Evolutionary conservation across 2,888 invertebrate genomes (phyloP).

Genomic region (Notocelia uddmanniana): DNA sequence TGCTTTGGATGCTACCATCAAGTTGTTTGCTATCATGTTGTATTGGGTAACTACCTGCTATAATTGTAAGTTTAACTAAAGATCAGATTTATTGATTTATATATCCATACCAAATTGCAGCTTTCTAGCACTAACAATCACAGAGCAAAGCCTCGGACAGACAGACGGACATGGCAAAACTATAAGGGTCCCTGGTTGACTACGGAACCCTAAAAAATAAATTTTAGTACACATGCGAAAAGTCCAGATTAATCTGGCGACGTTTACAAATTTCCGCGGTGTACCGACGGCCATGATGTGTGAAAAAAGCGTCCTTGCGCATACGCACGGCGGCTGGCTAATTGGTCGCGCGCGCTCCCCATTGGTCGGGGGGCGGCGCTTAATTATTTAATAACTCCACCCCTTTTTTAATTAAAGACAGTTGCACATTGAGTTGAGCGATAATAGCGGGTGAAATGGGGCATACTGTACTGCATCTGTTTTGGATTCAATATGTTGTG

Average conservation of each 20-base stretch:
- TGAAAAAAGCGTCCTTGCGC: constrained; percentile 68
- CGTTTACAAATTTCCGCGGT: constrained; percentile 27
- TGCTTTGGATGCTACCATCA: no score
- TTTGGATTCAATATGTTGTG: not conserved
- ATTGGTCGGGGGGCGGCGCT: constrained; percentile 77
- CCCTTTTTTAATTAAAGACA: constrained; percentile 76
- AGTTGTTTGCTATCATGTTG: no score
- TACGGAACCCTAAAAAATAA: not conserved
- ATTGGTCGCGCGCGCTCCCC: constrained; percentile 72
- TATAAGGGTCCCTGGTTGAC: no score
- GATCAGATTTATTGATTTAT: no score
- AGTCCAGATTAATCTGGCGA: constrained; percentile 20
- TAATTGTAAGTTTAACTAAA: no score
- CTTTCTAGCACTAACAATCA: no score
- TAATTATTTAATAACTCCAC: constrained; percentile 83
- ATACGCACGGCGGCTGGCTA: constrained; percentile 66
- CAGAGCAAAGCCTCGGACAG: no score
- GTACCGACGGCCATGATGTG: constrained; percentile 61
- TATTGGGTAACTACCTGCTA: no score
- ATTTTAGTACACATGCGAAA: not conserved
- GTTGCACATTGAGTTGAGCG: constrained; percentile 49
- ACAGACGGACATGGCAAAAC: no score
- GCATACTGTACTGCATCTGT: constrained; percentile 17
- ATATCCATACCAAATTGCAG: no score
- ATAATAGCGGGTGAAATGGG: constrained; percentile 17